phyloP scores from a whole-genome alignment of 2,797 vertebrate genomes.

The Pogoniulus pusillus region DNA sequence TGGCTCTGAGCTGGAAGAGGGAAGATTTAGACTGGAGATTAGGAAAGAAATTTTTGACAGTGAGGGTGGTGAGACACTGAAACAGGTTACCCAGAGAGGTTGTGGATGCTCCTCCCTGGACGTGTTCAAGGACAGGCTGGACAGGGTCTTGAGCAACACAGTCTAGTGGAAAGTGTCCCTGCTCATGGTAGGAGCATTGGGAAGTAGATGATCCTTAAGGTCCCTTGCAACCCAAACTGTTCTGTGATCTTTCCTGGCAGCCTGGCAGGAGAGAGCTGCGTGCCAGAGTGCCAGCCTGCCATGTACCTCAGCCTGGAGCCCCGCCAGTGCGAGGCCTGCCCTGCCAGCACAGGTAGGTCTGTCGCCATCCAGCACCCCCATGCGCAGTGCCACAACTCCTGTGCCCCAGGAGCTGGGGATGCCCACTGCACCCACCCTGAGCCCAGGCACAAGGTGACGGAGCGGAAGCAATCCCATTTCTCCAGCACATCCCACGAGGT shows the following conservation, averaged over 20 bases:
- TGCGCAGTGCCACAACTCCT: not conserved
- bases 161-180: no score
- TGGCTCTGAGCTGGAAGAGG: no score
- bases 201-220: no score
- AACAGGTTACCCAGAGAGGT: no score
- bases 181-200: no score
- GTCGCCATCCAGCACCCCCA: not conserved
- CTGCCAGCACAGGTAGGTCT: slow-evolving; percentile 80
- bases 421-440: accelerated
- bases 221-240: no score
- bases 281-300: slow-evolving; percentile 84
- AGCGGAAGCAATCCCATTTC: not conserved
- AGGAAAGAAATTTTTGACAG: no score
- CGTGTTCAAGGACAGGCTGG: no score
- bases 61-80: no score
- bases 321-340: slow-evolving; percentile 82
- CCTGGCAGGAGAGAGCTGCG: slow-evolving; percentile 84
- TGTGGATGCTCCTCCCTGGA: no score
- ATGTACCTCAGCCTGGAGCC: slow-evolving; percentile 86
- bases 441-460: accelerated
- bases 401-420: accelerated
- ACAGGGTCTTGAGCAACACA: no score
- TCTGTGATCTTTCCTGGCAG: slow-evolving; percentile 57
- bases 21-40: no score
- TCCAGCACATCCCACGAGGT: not conserved